Conservation (phyloP, 1,140 invertebrate genomes). For the Yoshiicerus persimilis region DNA sequence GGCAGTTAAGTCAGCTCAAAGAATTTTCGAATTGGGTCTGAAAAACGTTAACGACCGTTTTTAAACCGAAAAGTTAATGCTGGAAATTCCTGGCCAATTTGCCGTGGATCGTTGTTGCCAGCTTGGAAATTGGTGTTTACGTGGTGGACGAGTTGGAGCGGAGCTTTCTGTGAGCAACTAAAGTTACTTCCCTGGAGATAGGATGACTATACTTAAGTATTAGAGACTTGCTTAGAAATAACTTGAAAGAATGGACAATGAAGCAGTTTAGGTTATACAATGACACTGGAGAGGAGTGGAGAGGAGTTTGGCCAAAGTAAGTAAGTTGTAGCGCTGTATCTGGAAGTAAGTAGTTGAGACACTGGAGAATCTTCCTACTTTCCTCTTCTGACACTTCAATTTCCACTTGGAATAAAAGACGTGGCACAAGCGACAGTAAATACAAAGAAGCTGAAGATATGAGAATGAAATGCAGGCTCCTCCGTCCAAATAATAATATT, state of each 20-base stretch:
- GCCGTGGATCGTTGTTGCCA: neutral
- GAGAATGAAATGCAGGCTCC: neutral
- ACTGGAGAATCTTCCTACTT: neutral
- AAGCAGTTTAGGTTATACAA: neutral
- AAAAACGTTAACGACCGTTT: neutral
- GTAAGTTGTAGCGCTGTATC: too few species aligned
- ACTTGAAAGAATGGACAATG: neutral
- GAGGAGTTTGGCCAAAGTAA: too few species aligned
- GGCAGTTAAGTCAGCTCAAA: neutral
- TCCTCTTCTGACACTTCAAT: neutral
- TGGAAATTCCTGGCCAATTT: neutral
- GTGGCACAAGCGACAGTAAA: neutral
- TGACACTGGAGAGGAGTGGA: neutral
- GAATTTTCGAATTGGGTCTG: neutral
- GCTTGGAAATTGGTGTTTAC: too few species aligned
- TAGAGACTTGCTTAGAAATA: neutral
- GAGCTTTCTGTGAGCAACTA: too few species aligned
- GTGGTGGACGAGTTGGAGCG: too few species aligned
- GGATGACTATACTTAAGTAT: neutral
- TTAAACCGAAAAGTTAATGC: neutral
- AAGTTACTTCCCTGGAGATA: neutral
- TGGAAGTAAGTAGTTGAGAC: too few species aligned
- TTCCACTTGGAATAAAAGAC: neutral
- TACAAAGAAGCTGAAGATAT: neutral
- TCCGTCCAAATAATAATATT: neutral